These are phyloP conservation scores for Samia ricini DNA, from an alignment of 1,140 invertebrate genomes.

Conservation along the genomic window DNA sequence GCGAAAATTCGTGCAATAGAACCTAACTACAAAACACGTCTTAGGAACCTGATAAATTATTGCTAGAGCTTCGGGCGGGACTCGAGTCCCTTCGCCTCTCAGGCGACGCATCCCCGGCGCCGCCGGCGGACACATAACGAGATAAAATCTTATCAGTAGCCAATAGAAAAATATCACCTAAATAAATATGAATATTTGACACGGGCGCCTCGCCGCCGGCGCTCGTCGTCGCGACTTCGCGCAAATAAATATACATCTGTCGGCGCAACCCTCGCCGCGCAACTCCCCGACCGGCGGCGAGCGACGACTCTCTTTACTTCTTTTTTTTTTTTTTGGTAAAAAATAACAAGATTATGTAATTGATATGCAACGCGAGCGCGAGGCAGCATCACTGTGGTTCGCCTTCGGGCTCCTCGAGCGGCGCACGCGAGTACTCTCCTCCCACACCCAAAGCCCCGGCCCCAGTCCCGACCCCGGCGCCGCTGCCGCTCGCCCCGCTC, in stretches of 20 bases:
- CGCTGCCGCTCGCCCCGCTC: slow-evolving; percentile 15
- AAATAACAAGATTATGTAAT: slow-evolving; percentile 62
- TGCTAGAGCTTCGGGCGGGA: slow-evolving; percentile 71
- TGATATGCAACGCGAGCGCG: slow-evolving; percentile 48
- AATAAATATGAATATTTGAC: slow-evolving; percentile 70
- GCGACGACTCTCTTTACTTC: no score
- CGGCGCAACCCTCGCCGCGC: not conserved
- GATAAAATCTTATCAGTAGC: slow-evolving; percentile 74
- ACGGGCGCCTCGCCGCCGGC: slow-evolving; percentile 37
- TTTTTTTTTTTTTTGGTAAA: slow-evolving; percentile 63
- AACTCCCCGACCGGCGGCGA: not conserved
- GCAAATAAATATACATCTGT: slow-evolving; percentile 1
- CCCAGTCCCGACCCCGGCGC: slow-evolving; percentile 14
- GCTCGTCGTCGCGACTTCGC: not conserved
- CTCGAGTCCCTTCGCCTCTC: slow-evolving; percentile 38
- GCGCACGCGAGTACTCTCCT: slow-evolving; percentile 18
- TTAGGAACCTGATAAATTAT: slow-evolving; percentile 78
- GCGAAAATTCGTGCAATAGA: slow-evolving; percentile 75
- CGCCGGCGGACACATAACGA: slow-evolving; percentile 56
- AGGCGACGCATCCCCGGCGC: slow-evolving; percentile 45
- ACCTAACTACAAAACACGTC: slow-evolving; percentile 75
- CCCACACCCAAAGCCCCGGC: slow-evolving; percentile 18
- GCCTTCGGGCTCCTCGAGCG: slow-evolving; percentile 32
- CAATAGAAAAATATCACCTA: slow-evolving; percentile 77
- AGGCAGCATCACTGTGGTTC: slow-evolving; percentile 45